These are phyloP conservation scores for Heliconius charithonia DNA, from an alignment of 2,888 invertebrate genomes.

Conservation along the genomic window DNA sequence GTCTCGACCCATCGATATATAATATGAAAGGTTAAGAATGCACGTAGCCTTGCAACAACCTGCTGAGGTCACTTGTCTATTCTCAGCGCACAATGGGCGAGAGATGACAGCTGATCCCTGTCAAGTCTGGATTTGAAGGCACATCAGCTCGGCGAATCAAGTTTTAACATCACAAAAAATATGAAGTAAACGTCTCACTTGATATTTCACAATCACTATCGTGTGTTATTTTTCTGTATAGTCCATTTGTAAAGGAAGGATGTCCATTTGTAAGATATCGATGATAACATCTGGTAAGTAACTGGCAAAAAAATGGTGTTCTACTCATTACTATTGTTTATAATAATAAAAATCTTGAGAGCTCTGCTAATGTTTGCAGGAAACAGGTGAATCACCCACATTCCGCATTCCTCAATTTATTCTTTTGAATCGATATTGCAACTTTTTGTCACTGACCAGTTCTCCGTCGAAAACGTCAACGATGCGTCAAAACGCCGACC, in stretches of 20 bases:
- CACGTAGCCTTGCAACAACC: constrained; percentile 64
- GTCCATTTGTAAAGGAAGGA: not conserved
- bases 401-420: constrained; percentile 39
- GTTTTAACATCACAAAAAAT: constrained; percentile 18
- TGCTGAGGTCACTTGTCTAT: constrained; percentile 71
- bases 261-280: not conserved
- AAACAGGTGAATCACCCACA: constrained; percentile 46
- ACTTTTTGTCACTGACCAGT: constrained; percentile 52
- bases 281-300: not conserved
- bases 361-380: constrained; percentile 39
- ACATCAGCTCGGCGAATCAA: constrained; percentile 9
- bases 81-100: constrained; percentile 67
- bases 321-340: constrained; percentile 26
- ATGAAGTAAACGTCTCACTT: constrained; percentile 12
- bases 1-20: constrained; percentile 52
- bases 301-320: not conserved
- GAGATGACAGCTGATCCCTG: constrained; percentile 73
- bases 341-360: constrained; percentile 36
- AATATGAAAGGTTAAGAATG: constrained; percentile 65
- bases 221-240: not conserved
- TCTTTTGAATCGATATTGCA: constrained; percentile 44
- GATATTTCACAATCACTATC: constrained; percentile 3
- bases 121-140: constrained; percentile 38
- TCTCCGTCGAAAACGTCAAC: constrained; percentile 60
- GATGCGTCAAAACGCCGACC: constrained; percentile 65